phyloP scores from a whole-genome alignment of 2,888 invertebrate species.

The Barypeithes pellucidus region DNA sequence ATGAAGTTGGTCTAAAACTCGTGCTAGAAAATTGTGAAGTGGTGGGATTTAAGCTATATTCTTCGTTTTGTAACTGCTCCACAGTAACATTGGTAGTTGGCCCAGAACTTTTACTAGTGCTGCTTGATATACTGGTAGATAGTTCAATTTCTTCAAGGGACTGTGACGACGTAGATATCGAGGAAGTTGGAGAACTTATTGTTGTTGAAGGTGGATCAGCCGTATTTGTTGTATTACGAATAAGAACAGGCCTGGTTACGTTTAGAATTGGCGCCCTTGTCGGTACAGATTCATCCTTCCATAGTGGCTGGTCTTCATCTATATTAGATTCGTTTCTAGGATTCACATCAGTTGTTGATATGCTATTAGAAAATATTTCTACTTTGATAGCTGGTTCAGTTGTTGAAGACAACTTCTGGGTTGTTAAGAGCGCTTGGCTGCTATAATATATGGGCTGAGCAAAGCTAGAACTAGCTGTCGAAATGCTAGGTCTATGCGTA shows the following conservation, averaged over 20 bases:
- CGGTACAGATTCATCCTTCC: conserved; percentile 17
- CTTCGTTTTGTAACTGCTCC: not conserved
- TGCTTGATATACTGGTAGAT: not conserved
- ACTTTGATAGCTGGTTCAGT: conserved; percentile 55
- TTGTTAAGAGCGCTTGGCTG: conserved; percentile 52
- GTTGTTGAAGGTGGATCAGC: not conserved
- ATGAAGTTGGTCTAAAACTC: conserved; percentile 10
- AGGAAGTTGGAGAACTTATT: not conserved
- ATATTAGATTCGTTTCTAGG: not conserved
- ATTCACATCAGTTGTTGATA: conserved; percentile 41
- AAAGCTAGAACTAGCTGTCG: conserved; percentile 29
- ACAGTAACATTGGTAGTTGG: conserved; percentile 2
- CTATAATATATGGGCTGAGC: conserved; percentile 60
- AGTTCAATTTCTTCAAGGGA: not conserved
- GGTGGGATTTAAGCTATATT: not conserved
- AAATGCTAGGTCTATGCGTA: conserved; percentile 34
- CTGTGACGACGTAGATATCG: not conserved
- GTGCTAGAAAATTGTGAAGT: conserved; percentile 21
- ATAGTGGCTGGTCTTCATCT: not conserved
- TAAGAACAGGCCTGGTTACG: conserved; percentile 21
- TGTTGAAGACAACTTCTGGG: conserved; percentile 48
- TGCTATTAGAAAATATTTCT: conserved; percentile 57
- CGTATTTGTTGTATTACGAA: conserved; percentile 20
- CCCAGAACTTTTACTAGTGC: not conserved
- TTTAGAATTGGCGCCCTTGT: conserved; percentile 20